Evolutionary conservation across 2,888 invertebrate species (phyloP), one percentile per base, ranked within the genome.

Genomic region (Scaptomyza parva): DNA sequence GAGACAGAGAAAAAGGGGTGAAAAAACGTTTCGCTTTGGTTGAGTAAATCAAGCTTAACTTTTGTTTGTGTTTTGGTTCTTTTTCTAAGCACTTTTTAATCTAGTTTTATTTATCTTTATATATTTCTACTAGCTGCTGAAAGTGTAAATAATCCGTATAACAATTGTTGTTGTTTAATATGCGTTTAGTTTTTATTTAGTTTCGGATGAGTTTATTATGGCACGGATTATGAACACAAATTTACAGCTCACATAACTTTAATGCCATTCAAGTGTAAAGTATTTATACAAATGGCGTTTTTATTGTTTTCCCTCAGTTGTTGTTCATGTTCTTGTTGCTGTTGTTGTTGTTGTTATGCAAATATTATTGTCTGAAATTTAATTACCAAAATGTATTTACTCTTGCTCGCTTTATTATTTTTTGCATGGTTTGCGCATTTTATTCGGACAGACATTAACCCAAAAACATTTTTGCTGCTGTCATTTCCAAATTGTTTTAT

Each of bases 321-420:
- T 57, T 80, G 77, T 71, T 63, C n/a, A n/a, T n/a, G n/a, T 12
- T 5, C 5, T 22, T 5, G 22, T 0, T 24, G n/a, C 6, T 33
- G 11, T 28, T 60, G 33, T 57, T 80, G 77, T 71, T 63, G 80
- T 78, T 77, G 70, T 75, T 70, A 73, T 73, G 68, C 53, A 67
- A 76, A 73, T 76, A 51, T 70, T 67, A 81, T 78, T 85, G 69
- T 35, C 44, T 55, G 30, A 55, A 79, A 67, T 76, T 86, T 71
- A 86, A 84, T 84, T 76, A 66, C 61, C 70, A 83, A 73, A 73
- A 69, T 61, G 60, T 69, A 70, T 78, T 69, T 86, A 67, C 33
- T n/a, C n/a, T n/a, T n/a, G 11, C 33, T 35, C 12, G 2, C 4
- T 17, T 37, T 37, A n/a, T n/a, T n/a, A n/a, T n/a, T 57, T 66